Evolutionary conservation across 2,888 invertebrate species (phyloP), one percentile per base, ranked within the genome.

Genomic region (Chrysotoxum bicinctum): DNA sequence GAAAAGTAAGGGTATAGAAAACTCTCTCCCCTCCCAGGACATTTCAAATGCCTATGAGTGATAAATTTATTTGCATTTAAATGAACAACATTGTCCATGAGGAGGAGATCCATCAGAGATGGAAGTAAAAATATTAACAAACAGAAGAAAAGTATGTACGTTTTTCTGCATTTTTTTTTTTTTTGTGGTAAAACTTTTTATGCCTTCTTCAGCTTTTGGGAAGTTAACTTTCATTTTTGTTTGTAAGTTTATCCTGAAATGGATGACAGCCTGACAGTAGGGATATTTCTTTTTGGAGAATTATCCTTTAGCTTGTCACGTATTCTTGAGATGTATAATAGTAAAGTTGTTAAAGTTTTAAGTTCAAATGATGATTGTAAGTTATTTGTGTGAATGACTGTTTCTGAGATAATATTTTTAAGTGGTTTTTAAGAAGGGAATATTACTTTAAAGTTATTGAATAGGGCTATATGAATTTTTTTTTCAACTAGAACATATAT

Each of bases 1-100:
- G 10, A 32, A 32, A 30, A 10, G 4, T 30, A 16, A 8, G 21
- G 19, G 19, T 23, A 54, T 10, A 30, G 16, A 16, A 54, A 54
- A 54, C 4, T 10, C n/a, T 14, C 52, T 30, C 30, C 10, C 2
- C 2, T 10, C 14, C 9, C 16, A 32, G 16, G 30, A 54, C 16
- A 32, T 54, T 54, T 60, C 40, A 83, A 74, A 62, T 74, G 78
- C 69, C 58, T 74, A 48, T 30, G 56, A 70, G 69, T 78, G 79
- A 74, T 78, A 74, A 78, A 83, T 83, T 78, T 83, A 83, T 83
- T 83, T 83, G 83, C 78, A 83, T 83, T 78, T 83, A 83, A 78
- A 83, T 83, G 83, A 83, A 74, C 60, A 62, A 70, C 69, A 78
- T 78, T 64, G 50, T 74, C 73, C 19, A 16, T 32, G 58, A 40